phyloP scores from a whole-genome alignment of 2,113 vertebrate species.

The Regulus satrapa region DNA sequence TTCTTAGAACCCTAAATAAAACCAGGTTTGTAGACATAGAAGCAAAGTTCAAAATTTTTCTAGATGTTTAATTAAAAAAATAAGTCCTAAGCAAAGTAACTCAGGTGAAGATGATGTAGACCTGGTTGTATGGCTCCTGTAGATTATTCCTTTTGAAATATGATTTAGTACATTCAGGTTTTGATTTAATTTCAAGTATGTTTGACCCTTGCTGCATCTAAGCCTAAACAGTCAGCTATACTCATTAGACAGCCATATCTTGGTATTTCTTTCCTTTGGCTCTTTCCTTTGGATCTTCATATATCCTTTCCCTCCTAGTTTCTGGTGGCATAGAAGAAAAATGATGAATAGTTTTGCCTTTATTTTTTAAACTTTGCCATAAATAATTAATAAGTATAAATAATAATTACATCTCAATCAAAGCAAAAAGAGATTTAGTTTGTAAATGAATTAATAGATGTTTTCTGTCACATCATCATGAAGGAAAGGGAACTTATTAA shows the following conservation, averaged over 20 bases:
- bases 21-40: neutral
- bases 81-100: neutral
- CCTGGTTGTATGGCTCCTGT: neutral
- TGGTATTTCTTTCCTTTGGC: neutral
- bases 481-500: neutral
- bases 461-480: neutral
- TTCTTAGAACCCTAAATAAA: neutral
- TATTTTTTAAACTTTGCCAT: neutral
- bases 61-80: neutral
- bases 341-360: neutral
- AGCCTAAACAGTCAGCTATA: neutral
- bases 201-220: neutral
- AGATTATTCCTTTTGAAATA: neutral
- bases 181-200: neutral
- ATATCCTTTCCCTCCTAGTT: neutral
- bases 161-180: neutral
- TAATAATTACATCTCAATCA: neutral
- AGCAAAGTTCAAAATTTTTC: neutral
- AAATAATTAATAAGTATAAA: neutral
- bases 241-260: neutral
- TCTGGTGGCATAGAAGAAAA: neutral
- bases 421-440: neutral
- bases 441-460: neutral
- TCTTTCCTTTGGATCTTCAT: neutral
- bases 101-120: neutral